Evolutionary conservation across 2,113 vertebrate species (phyloP).

Genomic region (Notothenia coriiceps): DNA sequence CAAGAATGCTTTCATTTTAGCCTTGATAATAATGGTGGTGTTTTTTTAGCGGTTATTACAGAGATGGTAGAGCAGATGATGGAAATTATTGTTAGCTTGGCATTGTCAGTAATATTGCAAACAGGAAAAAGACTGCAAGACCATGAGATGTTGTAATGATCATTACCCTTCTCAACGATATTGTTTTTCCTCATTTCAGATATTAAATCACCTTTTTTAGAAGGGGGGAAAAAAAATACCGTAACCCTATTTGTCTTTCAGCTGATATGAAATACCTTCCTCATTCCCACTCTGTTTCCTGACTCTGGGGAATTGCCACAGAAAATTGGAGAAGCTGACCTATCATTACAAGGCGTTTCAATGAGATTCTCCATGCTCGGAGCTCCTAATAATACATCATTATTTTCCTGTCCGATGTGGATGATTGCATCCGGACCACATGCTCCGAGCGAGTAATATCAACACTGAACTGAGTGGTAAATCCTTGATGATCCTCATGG

Average conservation of each 20-base stretch:
- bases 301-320: slow-evolving; percentile 6
- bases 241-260: background rate
- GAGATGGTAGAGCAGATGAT: background rate
- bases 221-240: background rate
- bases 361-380: slow-evolving; percentile 1
- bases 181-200: background rate
- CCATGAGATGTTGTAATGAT: background rate
- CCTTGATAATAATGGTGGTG: background rate
- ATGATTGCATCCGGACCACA: slow-evolving; percentile 36
- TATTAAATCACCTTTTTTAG: background rate
- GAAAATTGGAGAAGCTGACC: background rate
- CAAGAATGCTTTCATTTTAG: background rate
- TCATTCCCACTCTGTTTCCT: background rate
- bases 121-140: background rate
- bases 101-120: background rate
- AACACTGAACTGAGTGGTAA: background rate
- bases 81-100: background rate
- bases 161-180: background rate
- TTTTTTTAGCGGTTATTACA: background rate
- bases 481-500: slow-evolving; percentile 5
- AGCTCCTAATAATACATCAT: slow-evolving; percentile 18
- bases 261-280: background rate
- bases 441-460: background rate
- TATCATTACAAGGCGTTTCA: slow-evolving; percentile 26
- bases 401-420: slow-evolving; percentile 31